phyloP scores from a whole-genome alignment of 2,888 invertebrate species.

The Axea sp. region DNA sequence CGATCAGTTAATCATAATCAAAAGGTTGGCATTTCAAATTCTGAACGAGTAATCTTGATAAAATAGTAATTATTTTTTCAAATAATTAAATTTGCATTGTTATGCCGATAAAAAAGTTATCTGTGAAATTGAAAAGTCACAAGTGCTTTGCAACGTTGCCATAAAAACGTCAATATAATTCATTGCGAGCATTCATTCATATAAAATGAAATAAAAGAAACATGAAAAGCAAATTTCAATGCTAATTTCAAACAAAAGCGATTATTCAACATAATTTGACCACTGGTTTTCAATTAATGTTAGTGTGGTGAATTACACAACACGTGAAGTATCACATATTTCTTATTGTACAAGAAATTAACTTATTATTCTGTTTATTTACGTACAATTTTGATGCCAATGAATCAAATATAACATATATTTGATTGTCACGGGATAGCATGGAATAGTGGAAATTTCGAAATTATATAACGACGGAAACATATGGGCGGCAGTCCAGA shows the following conservation, averaged over 20 bases:
- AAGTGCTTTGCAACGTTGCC: neutral
- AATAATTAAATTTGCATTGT: neutral
- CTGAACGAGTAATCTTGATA: neutral
- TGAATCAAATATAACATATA: too few relatives aligned
- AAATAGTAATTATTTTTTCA: neutral
- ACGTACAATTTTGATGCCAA: too few relatives aligned
- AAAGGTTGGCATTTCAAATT: neutral
- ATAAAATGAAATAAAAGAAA: too few relatives aligned
- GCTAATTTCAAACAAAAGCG: too few relatives aligned
- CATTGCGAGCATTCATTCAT: neutral
- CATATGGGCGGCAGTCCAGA: conserved; percentile 77
- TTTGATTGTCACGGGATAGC: conserved; percentile 29
- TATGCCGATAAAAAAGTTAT: conserved; percentile 38
- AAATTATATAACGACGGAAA: conserved; percentile 75
- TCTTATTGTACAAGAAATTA: too few relatives aligned
- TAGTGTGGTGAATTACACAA: too few relatives aligned
- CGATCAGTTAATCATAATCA: conserved; percentile 5
- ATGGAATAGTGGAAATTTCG: conserved; percentile 73
- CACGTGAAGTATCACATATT: too few relatives aligned
- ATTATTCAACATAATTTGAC: too few relatives aligned
- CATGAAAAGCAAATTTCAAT: too few relatives aligned
- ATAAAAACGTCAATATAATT: conserved; percentile 13
- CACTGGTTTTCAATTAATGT: too few relatives aligned
- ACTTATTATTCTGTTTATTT: too few relatives aligned
- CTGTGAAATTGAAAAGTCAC: conserved; percentile 9